Evolutionary conservation across 2,113 vertebrate species (phyloP).

Genomic region (human): GRCh38 chr17:18568001-18568500

Average conservation of each 20-base stretch:
- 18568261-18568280: neutral
- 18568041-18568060: no score
- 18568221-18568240: neutral
- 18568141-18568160: no score
- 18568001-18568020: no score
- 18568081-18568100: no score
- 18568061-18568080: no score
- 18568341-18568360: rapidly evolving
- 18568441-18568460: neutral
- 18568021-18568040: no score
- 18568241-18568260: neutral
- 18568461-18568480: neutral
- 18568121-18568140: no score
- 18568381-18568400: rapidly evolving
- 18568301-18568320: rapidly evolving
- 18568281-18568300: rapidly evolving
- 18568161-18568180: no score
- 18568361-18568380: neutral
- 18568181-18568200: neutral
- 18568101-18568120: no score
- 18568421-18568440: rapidly evolving
- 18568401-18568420: neutral
- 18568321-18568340: neutral
- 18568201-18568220: rapidly evolving
- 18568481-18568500: neutral